These are phyloP conservation scores for Cladopsammia gracilis DNA, from an alignment of 64 coral and sea anemone species.

Conservation along the genomic window DNA sequence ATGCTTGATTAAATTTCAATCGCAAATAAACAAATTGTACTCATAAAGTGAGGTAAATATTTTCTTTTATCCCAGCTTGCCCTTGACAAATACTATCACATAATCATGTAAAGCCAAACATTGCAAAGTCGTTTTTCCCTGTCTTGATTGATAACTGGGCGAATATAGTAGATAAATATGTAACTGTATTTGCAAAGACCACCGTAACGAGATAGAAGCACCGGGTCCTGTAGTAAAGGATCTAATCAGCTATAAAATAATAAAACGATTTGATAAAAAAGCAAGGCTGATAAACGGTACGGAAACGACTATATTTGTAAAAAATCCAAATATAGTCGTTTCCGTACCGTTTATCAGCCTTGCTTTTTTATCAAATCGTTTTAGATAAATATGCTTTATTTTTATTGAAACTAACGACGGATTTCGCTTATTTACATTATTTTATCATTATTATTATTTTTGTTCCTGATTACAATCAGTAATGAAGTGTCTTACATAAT, in stretches of 20 bases:
- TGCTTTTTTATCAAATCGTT: too few relatives aligned
- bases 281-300: too few relatives aligned
- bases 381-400: neutral
- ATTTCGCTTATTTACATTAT: constrained; percentile 28
- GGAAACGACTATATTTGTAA: too few relatives aligned
- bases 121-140: constrained; percentile 23
- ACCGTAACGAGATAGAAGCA: too few relatives aligned
- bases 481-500: constrained; percentile 8
- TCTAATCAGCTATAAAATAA: too few relatives aligned
- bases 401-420: constrained; percentile 7
- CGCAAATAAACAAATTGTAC: constrained; percentile 18
- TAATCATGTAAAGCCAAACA: constrained; percentile 11
- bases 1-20: constrained; percentile 10
- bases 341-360: too few relatives aligned
- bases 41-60: constrained; percentile 21
- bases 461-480: too few relatives aligned
- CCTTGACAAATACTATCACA: neutral
- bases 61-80: constrained; percentile 28
- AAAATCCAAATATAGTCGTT: too few relatives aligned
- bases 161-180: constrained; percentile 12
- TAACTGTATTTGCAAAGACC: too few relatives aligned
- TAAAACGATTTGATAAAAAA: too few relatives aligned
- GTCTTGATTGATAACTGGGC: neutral
- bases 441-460: too few relatives aligned
- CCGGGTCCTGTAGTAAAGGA: too few relatives aligned